These are phyloP conservation scores for Anser cygnoides DNA, from an alignment of 2,113 vertebrate species.

Conservation along the genomic window DNA sequence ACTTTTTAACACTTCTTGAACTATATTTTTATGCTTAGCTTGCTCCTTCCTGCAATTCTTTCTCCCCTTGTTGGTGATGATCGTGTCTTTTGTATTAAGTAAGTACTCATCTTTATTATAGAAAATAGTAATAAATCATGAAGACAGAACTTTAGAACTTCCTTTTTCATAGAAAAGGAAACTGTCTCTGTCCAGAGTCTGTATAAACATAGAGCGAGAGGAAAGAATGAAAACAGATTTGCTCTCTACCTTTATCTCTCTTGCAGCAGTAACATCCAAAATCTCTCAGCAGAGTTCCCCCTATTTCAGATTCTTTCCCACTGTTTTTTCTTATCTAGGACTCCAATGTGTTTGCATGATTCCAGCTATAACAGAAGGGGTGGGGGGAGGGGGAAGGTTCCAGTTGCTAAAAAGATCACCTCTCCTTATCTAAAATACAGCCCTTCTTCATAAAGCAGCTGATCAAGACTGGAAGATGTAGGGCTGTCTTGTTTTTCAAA, in stretches of 20 bases:
- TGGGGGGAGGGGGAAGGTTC: neutral
- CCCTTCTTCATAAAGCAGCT: neutral
- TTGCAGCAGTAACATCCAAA: neutral
- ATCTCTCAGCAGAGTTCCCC: neutral
- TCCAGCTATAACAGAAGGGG: neutral
- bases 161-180: neutral
- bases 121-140: neutral
- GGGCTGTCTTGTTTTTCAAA: neutral
- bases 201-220: neutral
- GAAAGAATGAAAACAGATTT: neutral
- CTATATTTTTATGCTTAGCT: fast-evolving
- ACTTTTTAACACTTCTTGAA: neutral
- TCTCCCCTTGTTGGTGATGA: neutral
- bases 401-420: neutral
- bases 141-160: neutral
- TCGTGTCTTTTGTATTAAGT: neutral
- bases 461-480: neutral
- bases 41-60: neutral
- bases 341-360: neutral
- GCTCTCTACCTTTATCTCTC: neutral
- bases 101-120: neutral
- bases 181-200: neutral
- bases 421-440: neutral
- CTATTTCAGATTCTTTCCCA: neutral
- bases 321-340: neutral